These are phyloP conservation scores for Pollenia amentaria DNA, from an alignment of 2,888 invertebrate genomes.

Conservation along the genomic window DNA sequence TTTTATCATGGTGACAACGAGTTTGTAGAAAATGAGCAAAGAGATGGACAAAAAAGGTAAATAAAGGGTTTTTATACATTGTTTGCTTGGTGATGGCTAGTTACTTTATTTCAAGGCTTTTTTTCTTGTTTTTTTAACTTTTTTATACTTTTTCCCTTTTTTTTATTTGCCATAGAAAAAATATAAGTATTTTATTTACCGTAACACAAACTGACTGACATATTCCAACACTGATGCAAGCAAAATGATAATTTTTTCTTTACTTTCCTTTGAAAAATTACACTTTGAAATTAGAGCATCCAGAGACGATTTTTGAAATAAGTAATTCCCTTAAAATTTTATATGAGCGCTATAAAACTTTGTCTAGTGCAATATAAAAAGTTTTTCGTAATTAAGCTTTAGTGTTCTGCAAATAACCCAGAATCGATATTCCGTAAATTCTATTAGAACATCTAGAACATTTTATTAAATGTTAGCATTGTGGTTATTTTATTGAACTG, in stretches of 20 bases:
- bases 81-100: constrained; percentile 61
- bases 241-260: background rate
- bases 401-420: no score
- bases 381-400: background rate
- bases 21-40: background rate
- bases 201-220: constrained; percentile 17
- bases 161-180: constrained; percentile 59
- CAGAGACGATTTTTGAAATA: no score
- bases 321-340: no score
- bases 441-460: no score
- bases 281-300: no score
- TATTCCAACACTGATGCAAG: background rate
- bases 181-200: constrained; percentile 50
- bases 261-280: background rate
- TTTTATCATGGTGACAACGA: background rate
- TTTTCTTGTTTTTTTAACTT: background rate
- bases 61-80: constrained; percentile 45
- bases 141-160: constrained; percentile 6
- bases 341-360: no score
- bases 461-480: no score
- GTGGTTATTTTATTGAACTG: no score
- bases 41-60: background rate
- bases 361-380: no score
- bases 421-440: no score
- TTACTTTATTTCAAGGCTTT: constrained; percentile 65